Percentiles rank a stretch among this genome's conserved stretches.
phyloP scores from a whole-genome alignment of 2,888 invertebrate genomes.

The Hypselothyrea guttata region DNA sequence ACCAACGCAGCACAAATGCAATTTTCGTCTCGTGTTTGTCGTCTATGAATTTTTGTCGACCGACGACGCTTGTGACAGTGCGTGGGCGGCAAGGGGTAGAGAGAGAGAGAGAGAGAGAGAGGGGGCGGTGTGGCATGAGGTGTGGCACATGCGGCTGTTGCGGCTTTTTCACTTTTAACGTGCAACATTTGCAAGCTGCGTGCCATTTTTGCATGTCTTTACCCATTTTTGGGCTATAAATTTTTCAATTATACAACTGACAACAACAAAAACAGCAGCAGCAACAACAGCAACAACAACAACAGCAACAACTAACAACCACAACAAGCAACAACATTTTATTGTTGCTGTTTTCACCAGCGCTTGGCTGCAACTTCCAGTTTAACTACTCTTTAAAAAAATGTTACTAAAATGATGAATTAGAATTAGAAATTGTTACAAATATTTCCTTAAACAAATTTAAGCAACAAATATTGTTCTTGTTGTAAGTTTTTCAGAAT shows the following conservation, averaged over 20 bases:
- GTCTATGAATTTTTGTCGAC: conserved; percentile 69
- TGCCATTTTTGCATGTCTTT: conserved; percentile 59
- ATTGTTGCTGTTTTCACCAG: conserved; percentile 20
- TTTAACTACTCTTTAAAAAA: too few relatives aligned
- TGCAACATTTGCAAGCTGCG: conserved; percentile 53
- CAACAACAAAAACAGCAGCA: conserved; percentile 26
- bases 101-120: conserved; percentile 1
- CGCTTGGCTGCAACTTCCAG: too few relatives aligned
- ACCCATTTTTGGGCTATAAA: conserved; percentile 50
- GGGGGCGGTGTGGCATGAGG: conserved; percentile 23
- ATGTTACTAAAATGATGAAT: too few relatives aligned
- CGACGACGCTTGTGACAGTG: conserved; percentile 31
- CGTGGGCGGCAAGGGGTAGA: too few relatives aligned
- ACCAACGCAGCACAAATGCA: conserved; percentile 67
- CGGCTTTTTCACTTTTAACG: conserved; percentile 78
- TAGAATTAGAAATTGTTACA: too few relatives aligned
- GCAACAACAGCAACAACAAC: too few relatives aligned
- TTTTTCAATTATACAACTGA: conserved; percentile 57
- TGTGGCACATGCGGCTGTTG: conserved; percentile 73
- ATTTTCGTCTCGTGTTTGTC: conserved; percentile 72
- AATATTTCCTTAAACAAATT: too few relatives aligned
- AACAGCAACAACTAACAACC: conserved; percentile 41
- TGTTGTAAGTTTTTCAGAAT: too few relatives aligned
- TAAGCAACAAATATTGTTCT: too few relatives aligned
- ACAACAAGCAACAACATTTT: conserved; percentile 20